These are phyloP conservation scores for Cyanoliseus patagonus DNA, from an alignment of 2,113 vertebrate species.

Conservation along the genomic window DNA sequence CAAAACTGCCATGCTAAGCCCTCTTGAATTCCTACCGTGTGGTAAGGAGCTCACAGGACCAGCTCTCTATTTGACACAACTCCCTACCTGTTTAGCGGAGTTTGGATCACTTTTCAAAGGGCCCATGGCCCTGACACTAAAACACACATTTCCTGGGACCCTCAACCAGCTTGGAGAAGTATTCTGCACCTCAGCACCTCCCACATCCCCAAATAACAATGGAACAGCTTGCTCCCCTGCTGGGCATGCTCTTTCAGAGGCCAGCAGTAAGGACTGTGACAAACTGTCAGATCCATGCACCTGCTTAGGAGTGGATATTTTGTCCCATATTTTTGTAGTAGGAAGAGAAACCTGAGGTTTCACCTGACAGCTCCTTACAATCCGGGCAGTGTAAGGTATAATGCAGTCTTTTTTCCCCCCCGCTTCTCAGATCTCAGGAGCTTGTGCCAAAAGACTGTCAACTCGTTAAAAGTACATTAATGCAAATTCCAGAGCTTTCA, in stretches of 20 bases:
- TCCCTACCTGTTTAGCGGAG: background rate
- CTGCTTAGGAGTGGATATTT: constrained; percentile 60
- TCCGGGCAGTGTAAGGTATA: constrained; percentile 65
- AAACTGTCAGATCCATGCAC: constrained; percentile 53
- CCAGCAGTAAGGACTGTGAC: background rate
- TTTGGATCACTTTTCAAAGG: background rate
- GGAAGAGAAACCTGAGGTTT: constrained; percentile 66
- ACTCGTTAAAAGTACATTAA: constrained; percentile 76
- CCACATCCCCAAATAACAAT: background rate
- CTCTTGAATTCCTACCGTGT: background rate
- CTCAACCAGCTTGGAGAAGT: background rate
- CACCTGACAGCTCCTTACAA: constrained; percentile 73
- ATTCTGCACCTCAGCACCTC: background rate
- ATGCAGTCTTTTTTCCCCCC: constrained; percentile 47
- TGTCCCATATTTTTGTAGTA: constrained; percentile 50
- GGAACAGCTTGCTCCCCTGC: background rate
- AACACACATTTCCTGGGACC: background rate
- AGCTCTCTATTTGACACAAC: background rate
- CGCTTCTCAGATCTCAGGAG: constrained; percentile 69
- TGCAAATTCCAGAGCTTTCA: constrained; percentile 79
- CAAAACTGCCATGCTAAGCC: background rate
- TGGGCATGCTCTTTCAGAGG: background rate
- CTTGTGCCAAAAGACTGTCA: constrained; percentile 76
- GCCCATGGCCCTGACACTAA: background rate
- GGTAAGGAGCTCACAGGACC: background rate